These are phyloP conservation scores for Hypomecis atomaria DNA, from an alignment of 2,888 invertebrate genomes.

Conservation along the genomic window DNA sequence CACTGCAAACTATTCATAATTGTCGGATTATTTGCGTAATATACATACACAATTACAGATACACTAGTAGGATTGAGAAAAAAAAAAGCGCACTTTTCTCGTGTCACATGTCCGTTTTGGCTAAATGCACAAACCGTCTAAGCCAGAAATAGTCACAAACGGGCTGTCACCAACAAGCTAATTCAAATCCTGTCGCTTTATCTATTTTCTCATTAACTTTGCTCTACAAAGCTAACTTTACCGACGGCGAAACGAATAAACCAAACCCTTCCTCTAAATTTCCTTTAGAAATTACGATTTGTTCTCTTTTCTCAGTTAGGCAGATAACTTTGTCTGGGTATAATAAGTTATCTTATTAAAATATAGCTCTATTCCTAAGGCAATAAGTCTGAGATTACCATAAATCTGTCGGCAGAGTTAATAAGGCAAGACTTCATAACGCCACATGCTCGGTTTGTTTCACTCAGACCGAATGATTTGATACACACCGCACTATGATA, in stretches of 20 bases:
- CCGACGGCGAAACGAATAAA: not conserved
- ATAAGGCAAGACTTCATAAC: constrained; percentile 45
- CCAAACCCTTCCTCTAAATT: not conserved
- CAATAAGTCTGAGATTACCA: constrained; percentile 58
- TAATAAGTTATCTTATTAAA: constrained; percentile 26
- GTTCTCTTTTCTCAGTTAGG: not conserved
- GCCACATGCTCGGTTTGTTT: constrained; percentile 16
- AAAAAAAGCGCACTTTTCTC: no score
- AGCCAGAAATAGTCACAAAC: constrained; percentile 9
- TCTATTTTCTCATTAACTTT: constrained; percentile 5
- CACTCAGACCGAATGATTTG: constrained; percentile 18
- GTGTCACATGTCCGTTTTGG: not conserved
- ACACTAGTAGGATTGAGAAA: no score
- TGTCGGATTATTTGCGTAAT: no score
- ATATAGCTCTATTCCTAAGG: constrained; percentile 50
- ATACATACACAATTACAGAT: no score
- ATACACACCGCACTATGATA: constrained; percentile 1
- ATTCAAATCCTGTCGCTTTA: constrained; percentile 11
- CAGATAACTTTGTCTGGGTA: not conserved
- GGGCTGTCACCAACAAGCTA: constrained; percentile 7
- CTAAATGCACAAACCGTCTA: constrained; percentile 2
- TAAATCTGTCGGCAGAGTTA: constrained; percentile 62
- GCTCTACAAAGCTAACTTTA: not conserved
- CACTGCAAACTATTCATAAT: no score
- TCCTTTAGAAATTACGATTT: not conserved